Base-by-base conservation (phyloP, 2,888 invertebrate genomes). In the Linnaemya vulpina region DNA sequence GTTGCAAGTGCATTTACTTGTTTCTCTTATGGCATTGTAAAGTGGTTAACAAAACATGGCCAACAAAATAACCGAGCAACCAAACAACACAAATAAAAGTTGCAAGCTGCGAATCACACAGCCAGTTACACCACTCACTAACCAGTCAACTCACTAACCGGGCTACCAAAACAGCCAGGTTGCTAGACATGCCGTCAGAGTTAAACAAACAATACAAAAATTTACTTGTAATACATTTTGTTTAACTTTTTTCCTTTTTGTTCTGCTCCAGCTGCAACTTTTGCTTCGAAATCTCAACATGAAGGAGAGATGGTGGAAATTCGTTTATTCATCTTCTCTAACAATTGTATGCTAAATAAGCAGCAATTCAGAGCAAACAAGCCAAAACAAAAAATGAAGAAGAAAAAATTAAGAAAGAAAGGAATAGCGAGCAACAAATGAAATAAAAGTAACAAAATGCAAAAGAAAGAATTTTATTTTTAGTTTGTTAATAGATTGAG, bases 291-390 rank as follows among this genome's bases (percentile, higher is more conserved):
- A 75, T 51, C 68, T 75, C 74, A 75, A 51, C 30, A 30, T 75
- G 75, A 53, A 68, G 75, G 46, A 68, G 70, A 75, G 68, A 43
- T 75, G 76, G 13, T 76, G 68, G 55, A 82, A 82, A 76, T 40
- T 71, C 55, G 63, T 82, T 82, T 70, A 70, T 75, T 65, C 70
- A 76, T 71, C 63, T 76, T 70, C 15, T 58, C 46, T 25, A 49
- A 63, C 76, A 82, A 76, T 76, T 76, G 75, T 76, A 76, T 82
- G 76, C 75, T 76, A 76, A 82, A 82, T 82, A 76, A 76, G 76
- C 82, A 76, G 62, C 58, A 76, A 65, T 81, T 81, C 74, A 53
- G 38, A 38, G 53, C 22, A 68, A 46, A n/a, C 49, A 76, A 76
- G 30, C 20, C 4, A 38, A 43, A 38, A 46, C 30, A 30, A 30